These are phyloP conservation scores for Xylophagus ater DNA, from an alignment of 2,888 invertebrate species.

Conservation along the genomic window DNA sequence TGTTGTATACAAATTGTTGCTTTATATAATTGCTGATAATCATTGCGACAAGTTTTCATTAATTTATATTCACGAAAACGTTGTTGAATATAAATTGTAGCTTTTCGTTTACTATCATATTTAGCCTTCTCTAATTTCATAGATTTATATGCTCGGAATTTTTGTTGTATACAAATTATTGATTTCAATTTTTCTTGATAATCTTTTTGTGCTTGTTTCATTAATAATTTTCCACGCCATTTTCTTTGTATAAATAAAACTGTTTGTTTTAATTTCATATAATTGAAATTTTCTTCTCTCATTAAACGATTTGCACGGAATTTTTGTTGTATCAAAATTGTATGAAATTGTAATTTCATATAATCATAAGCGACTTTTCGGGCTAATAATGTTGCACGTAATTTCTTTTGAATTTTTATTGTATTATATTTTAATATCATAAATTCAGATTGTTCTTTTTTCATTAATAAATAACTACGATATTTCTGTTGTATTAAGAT, in stretches of 20 bases:
- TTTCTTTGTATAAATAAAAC: conserved; percentile 31
- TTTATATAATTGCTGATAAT: conserved; percentile 22
- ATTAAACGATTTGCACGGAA: conserved; percentile 11
- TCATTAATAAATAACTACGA: conserved; percentile 19
- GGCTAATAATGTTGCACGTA: conserved; percentile 28
- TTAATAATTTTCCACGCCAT: conserved; percentile 18
- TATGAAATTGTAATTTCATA: too few species aligned
- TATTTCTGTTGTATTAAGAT: conserved; percentile 23
- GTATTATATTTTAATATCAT: conserved; percentile 19
- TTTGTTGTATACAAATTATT: conserved; percentile 32
- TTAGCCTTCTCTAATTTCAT: conserved; percentile 12
- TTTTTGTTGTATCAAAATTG: too few species aligned
- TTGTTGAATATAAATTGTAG: conserved; percentile 33
- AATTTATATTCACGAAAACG: conserved; percentile 23
- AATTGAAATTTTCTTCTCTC: conserved; percentile 22
- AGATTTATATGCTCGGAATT: conserved; percentile 27
- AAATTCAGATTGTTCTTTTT: conserved; percentile 3
- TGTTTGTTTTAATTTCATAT: conserved; percentile 23
- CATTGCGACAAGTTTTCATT: conserved; percentile 20
- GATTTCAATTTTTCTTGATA: conserved; percentile 23
- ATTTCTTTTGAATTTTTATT: conserved; percentile 27
- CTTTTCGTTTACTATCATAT: conserved; percentile 8
- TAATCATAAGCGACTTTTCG: too few species aligned
- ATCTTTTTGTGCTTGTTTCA: conserved; percentile 21
- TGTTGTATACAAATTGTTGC: conserved; percentile 28